Evolutionary conservation across 2,113 vertebrate genomes (phyloP).

Genomic region (Leucopsar rothschildi): DNA sequence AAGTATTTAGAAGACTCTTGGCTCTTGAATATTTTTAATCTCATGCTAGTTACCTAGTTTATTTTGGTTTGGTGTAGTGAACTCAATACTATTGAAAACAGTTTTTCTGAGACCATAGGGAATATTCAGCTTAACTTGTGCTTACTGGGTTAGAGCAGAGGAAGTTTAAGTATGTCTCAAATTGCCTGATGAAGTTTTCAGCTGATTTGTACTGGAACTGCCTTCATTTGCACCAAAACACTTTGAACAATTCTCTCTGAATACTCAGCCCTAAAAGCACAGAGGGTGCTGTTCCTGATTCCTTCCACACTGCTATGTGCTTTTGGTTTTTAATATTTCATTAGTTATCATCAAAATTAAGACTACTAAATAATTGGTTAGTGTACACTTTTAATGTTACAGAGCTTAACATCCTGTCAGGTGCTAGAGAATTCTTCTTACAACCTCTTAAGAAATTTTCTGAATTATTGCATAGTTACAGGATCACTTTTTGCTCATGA

Average conservation of each 20-base stretch:
- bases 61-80: background rate
- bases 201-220: background rate
- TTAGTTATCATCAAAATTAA: background rate
- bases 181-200: background rate
- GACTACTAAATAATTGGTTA: background rate
- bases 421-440: background rate
- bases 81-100: background rate
- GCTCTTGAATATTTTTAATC: background rate
- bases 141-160: background rate
- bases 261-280: background rate
- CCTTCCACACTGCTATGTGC: background rate
- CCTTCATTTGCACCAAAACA: background rate
- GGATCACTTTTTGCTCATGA: background rate
- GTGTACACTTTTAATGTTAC: background rate
- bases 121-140: background rate
- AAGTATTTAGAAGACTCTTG: background rate
- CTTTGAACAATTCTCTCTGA: background rate
- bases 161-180: background rate
- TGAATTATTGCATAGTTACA: background rate
- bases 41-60: background rate
- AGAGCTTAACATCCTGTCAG: background rate
- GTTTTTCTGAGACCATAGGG: background rate
- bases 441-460: background rate
- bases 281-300: background rate
- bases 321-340: background rate